These are phyloP conservation scores for Phylloscopus collybita DNA, from an alignment of 2,797 vertebrate species.

Conservation along the genomic window DNA sequence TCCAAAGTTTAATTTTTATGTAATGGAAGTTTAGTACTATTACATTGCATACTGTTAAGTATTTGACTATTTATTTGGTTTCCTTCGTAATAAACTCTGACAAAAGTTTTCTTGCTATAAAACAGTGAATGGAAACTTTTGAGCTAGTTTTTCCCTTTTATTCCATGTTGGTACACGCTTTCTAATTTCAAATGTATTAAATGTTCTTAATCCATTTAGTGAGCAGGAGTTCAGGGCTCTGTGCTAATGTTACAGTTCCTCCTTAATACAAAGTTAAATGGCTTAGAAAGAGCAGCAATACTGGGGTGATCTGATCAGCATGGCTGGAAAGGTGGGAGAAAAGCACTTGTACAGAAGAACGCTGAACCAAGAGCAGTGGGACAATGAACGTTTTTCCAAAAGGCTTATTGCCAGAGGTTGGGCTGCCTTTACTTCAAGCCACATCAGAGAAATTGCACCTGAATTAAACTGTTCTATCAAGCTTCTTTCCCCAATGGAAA, in stretches of 20 bases:
- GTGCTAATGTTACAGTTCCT: background rate
- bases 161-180: background rate
- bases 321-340: background rate
- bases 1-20: constrained; percentile 52
- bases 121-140: background rate
- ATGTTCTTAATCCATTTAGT: background rate
- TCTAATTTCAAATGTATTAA: background rate
- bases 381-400: background rate
- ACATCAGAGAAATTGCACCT: background rate
- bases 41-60: constrained; percentile 40
- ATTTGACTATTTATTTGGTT: constrained; percentile 63
- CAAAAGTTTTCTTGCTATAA: constrained; percentile 26
- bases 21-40: constrained; percentile 44
- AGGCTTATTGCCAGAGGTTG: background rate
- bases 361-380: background rate
- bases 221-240: background rate
- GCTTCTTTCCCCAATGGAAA: background rate
- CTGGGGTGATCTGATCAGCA: background rate
- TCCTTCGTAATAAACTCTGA: constrained; percentile 52
- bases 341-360: background rate
- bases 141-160: background rate
- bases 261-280: background rate
- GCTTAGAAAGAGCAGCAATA: background rate
- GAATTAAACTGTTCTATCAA: background rate
- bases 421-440: background rate